phyloP scores from a whole-genome alignment of 1,140 invertebrate species.

The Calephelis virginiensis region DNA sequence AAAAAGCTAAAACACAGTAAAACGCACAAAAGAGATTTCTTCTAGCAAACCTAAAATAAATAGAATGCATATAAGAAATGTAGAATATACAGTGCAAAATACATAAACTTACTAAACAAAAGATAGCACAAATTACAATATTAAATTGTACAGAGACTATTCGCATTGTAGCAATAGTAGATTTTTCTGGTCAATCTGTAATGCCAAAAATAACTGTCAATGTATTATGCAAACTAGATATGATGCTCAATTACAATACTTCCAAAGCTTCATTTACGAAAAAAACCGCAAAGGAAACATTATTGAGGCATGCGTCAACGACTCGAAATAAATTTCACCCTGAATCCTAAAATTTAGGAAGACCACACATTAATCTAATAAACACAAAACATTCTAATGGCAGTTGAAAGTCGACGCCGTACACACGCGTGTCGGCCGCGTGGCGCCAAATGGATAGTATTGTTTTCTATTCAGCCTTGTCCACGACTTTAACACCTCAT shows the following conservation, averaged over 20 bases:
- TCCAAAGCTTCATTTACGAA: not conserved
- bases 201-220: not conserved
- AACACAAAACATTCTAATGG: slow-evolving; percentile 73
- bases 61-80: no score
- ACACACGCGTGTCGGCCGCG: slow-evolving; percentile 50
- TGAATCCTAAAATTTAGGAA: slow-evolving; percentile 34
- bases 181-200: no score
- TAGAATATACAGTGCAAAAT: no score
- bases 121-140: no score
- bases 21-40: no score
- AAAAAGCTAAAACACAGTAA: no score
- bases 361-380: slow-evolving; percentile 73
- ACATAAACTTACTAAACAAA: no score
- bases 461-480: slow-evolving; percentile 51
- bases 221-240: slow-evolving; percentile 7
- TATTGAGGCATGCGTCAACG: slow-evolving; percentile 16
- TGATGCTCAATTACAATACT: not conserved
- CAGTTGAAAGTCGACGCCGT: slow-evolving; percentile 52
- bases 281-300: slow-evolving; percentile 17
- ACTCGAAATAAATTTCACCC: slow-evolving; percentile 21
- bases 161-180: no score
- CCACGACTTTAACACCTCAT: slow-evolving; percentile 30
- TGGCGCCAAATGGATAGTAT: slow-evolving; percentile 60
- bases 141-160: no score
- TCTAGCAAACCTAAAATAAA: no score